Conservation (phyloP, 23 tunicate genomes). For the Styela plicata region DNA sequence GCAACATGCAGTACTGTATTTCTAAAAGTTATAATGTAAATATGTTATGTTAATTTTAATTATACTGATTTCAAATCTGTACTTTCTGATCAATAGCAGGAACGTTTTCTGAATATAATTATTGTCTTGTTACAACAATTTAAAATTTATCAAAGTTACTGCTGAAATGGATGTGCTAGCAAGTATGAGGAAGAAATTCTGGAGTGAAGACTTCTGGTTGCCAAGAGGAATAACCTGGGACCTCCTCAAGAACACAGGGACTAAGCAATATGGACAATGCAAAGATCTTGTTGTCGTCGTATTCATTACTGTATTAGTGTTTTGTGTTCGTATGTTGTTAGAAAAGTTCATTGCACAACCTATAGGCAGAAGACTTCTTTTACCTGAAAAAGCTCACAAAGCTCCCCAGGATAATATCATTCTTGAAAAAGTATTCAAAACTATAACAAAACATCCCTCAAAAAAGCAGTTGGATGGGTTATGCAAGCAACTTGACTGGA, state of each 20-base stretch:
- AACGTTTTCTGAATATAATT: too few species aligned
- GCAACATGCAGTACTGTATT: too few species aligned
- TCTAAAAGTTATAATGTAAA: too few species aligned
- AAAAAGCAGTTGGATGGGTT: conserved; percentile 33
- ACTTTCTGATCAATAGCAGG: too few species aligned
- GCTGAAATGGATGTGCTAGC: not conserved
- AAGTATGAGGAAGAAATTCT: conserved; percentile 32
- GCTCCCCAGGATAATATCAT: conserved; percentile 64
- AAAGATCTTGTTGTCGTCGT: conserved; percentile 45
- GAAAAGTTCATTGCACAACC: conserved; percentile 75
- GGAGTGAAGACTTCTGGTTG: conserved; percentile 93
- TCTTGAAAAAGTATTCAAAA: conserved; percentile 60
- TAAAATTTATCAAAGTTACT: not conserved
- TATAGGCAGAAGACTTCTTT: conserved; percentile 49
- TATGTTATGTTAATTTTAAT: too few species aligned
- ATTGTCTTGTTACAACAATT: too few species aligned
- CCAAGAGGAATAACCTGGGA: conserved; percentile 81
- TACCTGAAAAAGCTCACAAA: conserved; percentile 53
- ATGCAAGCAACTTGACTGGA: conserved; percentile 87
- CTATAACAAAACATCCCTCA: conserved; percentile 70
- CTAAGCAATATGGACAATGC: conserved; percentile 58
- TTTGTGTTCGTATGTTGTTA: conserved; percentile 51
- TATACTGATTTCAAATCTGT: too few species aligned
- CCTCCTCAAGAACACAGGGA: conserved; percentile 63
- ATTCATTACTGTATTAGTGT: conserved; percentile 59